Evolutionary conservation across 1,140 invertebrate species (phyloP).

Genomic region (Drosophila busckii): DNA sequence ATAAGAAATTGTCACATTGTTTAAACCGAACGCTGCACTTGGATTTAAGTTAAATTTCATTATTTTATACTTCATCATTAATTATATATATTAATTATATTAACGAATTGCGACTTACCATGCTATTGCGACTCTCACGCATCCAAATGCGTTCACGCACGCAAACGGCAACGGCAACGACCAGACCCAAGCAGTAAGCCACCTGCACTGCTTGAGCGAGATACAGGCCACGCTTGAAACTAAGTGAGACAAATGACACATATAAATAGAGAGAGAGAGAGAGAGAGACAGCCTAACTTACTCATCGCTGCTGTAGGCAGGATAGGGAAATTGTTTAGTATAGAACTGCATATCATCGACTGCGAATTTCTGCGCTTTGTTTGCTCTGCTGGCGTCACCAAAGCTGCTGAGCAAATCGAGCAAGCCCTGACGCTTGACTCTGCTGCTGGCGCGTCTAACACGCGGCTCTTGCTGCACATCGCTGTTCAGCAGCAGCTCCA

Average conservation of each 20-base stretch:
- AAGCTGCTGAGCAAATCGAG: slow-evolving; percentile 49
- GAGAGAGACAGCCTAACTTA: slow-evolving; percentile 79
- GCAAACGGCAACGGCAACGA: slow-evolving; percentile 82
- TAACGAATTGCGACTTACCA: no score
- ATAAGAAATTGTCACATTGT: no score
- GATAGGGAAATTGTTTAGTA: slow-evolving; percentile 85
- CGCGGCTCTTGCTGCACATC: background rate
- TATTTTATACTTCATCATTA: no score
- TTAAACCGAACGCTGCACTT: no score
- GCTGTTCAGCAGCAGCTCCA: background rate
- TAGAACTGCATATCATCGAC: slow-evolving; percentile 81
- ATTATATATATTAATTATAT: no score
- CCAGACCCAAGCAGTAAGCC: slow-evolving; percentile 83
- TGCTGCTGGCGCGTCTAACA: background rate
- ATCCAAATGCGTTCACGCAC: slow-evolving; percentile 84
- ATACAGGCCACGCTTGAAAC: slow-evolving; percentile 83
- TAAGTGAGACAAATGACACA: no score
- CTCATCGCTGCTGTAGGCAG: slow-evolving; percentile 83
- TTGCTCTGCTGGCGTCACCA: slow-evolving; percentile 1
- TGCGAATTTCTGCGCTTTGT: slow-evolving; percentile 33
- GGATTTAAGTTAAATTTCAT: no score
- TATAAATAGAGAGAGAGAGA: no score
- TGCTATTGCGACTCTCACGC: slow-evolving; percentile 83
- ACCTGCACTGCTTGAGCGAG: slow-evolving; percentile 83
- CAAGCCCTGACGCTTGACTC: slow-evolving; percentile 52